Evolutionary conservation across 23 tunicate species (phyloP), one percentile per base, ranked within the genome.

Genomic region (Pegea sp.): DNA sequence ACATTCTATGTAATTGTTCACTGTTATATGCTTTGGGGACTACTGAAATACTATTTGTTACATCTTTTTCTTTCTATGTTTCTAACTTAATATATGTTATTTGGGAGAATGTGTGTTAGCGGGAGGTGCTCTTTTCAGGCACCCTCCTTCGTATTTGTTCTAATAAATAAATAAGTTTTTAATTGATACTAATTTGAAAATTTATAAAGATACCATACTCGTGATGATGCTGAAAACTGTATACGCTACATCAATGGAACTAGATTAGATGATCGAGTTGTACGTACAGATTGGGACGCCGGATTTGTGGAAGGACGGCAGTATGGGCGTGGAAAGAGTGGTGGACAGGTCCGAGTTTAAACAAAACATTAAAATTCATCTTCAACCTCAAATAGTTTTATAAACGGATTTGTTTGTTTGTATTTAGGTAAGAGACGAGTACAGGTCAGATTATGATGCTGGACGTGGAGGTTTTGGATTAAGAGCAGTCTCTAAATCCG

Each of bases 381-480:
- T n/a, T n/a, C n/a, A n/a, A n/a, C n/a, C 11, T 11, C 16, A 38
- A 38, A 38, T 38, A 11, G 56, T 20, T 7, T 11, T 7, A 51
- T 11, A 51, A 16, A 51, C 20, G 7, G 19, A n/a, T 51, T 51
- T 16, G 22, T 51, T 13, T 51, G 13, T 6, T 51, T 51, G 19
- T 11, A 51, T 29, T 3, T 61, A 91, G 90, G 99, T 91, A 0
- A 67, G 99, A 29, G 99, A 91, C 54, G 99, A 91, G 53, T 91
- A 91, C 69, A 58, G 99, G 59, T 59, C 72, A 64, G 99, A 91
- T 48, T 91, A 60, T 51, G 99, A 91, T 48, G 88, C 92, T 28
- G 99, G 99, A 22, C 43, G 99, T 25, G 99, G 99, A 16, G 99
- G 99, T 13, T 91, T 72, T 62, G 99, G 99, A 33, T 76, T 59